Conservation (phyloP, 2,797 vertebrate genomes). For the Arvicola amphibius region DNA sequence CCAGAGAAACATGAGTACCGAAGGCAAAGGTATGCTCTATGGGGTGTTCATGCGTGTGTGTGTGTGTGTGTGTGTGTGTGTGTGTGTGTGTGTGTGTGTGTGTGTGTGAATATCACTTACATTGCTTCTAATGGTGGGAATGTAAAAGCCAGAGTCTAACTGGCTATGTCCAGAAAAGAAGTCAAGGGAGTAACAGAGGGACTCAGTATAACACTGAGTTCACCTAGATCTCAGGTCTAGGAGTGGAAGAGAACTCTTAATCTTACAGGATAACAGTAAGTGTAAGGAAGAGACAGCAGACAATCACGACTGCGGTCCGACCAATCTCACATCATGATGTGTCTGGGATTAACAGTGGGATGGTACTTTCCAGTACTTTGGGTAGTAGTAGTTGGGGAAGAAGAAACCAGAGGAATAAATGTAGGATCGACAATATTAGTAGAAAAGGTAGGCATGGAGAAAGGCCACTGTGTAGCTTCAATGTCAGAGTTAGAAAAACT, state of each 20-base stretch:
- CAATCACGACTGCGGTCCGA: background rate
- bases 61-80: background rate
- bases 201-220: background rate
- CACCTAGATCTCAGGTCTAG: background rate
- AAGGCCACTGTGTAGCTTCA: background rate
- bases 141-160: background rate
- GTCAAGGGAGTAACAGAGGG: background rate
- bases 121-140: background rate
- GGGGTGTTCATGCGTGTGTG: background rate
- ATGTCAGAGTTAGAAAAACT: background rate
- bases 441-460: background rate
- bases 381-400: background rate
- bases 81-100: background rate
- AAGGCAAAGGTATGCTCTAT: background rate
- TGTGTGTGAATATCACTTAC: background rate
- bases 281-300: background rate
- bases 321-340: background rate
- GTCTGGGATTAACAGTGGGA: background rate
- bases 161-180: conserved; percentile 1
- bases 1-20: background rate
- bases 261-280: background rate
- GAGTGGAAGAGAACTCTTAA: background rate
- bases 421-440: background rate
- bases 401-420: conserved; percentile 35
- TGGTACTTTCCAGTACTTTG: background rate